Conservation (phyloP, 2,797 vertebrate species). For the Gadopsis bispinosus region DNA sequence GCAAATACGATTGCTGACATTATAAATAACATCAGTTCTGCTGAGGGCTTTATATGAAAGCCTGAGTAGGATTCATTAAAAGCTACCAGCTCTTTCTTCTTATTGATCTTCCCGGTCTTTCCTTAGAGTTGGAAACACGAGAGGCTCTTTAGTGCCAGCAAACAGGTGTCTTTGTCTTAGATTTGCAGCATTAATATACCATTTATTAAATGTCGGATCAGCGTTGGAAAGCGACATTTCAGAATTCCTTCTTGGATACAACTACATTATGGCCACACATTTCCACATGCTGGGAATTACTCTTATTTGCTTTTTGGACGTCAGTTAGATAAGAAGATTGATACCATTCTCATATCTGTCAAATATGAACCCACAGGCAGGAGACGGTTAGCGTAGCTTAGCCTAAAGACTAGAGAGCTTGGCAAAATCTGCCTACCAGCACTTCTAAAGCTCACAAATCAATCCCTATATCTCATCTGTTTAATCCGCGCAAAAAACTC, state of each 20-base stretch:
- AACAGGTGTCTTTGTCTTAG: conserved; percentile 2
- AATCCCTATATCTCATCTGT: background rate
- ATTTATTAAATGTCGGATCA: conserved; percentile 12
- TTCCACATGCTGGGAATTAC: too few relatives aligned
- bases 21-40: conserved; percentile 6
- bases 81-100: conserved; percentile 1
- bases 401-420: too few relatives aligned
- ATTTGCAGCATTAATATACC: background rate
- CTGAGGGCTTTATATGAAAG: background rate
- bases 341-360: background rate
- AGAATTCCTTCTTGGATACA: background rate
- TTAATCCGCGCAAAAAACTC: background rate
- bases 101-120: background rate
- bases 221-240: conserved; percentile 9
- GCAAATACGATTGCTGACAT: conserved; percentile 16
- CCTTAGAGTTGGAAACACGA: conserved; percentile 16
- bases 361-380: too few relatives aligned
- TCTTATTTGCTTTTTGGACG: too few relatives aligned
- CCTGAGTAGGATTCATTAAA: conserved; percentile 33
- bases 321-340: background rate
- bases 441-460: background rate
- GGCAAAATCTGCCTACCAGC: background rate
- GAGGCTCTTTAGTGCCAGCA: background rate
- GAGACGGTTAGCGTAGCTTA: too few relatives aligned
- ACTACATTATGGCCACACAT: too few relatives aligned